Percentiles rank a stretch among this genome's conserved stretches.
These are phyloP conservation scores for Empis livida DNA, from an alignment of 2,888 invertebrate genomes.

Conservation along the genomic window DNA sequence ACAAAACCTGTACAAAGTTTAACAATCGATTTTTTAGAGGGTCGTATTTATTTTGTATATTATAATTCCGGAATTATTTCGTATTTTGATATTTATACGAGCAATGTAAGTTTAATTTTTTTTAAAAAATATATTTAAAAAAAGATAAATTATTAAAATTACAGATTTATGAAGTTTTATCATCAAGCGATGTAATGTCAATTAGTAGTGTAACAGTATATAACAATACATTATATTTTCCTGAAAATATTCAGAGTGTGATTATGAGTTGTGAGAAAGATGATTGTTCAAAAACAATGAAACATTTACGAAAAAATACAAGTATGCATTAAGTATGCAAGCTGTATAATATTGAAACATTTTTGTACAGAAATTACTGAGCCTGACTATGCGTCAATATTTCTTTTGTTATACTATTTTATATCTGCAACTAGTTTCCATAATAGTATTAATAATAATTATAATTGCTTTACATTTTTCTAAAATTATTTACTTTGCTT, in stretches of 20 bases:
- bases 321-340: constrained; percentile 19
- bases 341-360: neutral
- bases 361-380: too few relatives aligned
- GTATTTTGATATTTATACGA: constrained; percentile 42
- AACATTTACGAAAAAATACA: constrained; percentile 45
- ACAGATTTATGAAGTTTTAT: constrained; percentile 20
- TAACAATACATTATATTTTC: constrained; percentile 50
- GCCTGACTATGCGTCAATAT: too few relatives aligned
- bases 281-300: constrained; percentile 33
- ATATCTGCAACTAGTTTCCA: too few relatives aligned
- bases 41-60: constrained; percentile 62
- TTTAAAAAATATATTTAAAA: neutral
- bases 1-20: constrained; percentile 40
- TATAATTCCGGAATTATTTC: constrained; percentile 43
- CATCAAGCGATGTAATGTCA: constrained; percentile 27
- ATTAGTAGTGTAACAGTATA: constrained; percentile 52
- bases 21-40: constrained; percentile 43
- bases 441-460: too few relatives aligned
- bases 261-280: constrained; percentile 51
- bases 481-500: too few relatives aligned
- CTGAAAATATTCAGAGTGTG: constrained; percentile 47
- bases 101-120: constrained; percentile 18
- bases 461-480: too few relatives aligned
- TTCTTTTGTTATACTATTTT: too few relatives aligned
- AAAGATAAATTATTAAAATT: neutral